phyloP scores from a whole-genome alignment of 2,888 invertebrate genomes.

The Drosophila koepferae region DNA sequence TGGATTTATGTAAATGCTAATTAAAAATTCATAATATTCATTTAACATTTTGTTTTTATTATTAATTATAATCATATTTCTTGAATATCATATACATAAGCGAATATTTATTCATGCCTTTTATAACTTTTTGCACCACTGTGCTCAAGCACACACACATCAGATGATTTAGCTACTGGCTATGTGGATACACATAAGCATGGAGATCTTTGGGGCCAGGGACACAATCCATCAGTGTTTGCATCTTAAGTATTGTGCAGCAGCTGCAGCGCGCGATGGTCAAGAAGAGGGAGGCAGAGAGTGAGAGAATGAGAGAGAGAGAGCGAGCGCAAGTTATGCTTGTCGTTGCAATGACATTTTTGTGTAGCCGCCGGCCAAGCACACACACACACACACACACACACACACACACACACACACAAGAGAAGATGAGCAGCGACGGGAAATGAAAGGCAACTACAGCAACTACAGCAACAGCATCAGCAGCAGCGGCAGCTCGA shows the following conservation, averaged over 20 bases:
- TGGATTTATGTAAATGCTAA: no score
- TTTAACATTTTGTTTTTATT: no score
- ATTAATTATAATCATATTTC: no score
- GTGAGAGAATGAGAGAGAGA: background rate
- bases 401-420: constrained; percentile 36
- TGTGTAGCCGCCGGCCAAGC: constrained; percentile 40
- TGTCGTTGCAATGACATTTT: constrained; percentile 61
- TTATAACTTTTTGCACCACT: constrained; percentile 13
- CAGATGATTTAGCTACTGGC: constrained; percentile 47
- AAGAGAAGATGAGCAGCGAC: constrained; percentile 19
- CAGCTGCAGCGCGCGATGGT: constrained; percentile 23
- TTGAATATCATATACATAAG: no score
- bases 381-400: constrained; percentile 35
- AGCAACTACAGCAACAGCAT: constrained; percentile 6
- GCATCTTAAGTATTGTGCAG: constrained; percentile 24
- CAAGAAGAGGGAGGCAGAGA: background rate
- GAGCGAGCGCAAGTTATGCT: constrained; percentile 27
- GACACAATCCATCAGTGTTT: constrained; percentile 68
- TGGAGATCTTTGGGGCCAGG: constrained; percentile 55
- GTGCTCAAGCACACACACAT: constrained; percentile 9
- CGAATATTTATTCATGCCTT: background rate
- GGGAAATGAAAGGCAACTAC: constrained; percentile 59
- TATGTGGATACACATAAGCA: constrained; percentile 14
- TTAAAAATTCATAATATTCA: no score
- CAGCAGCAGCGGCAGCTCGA: constrained; percentile 8